phyloP scores from a whole-genome alignment of 1,140 invertebrate genomes.

The Formica selysi region DNA sequence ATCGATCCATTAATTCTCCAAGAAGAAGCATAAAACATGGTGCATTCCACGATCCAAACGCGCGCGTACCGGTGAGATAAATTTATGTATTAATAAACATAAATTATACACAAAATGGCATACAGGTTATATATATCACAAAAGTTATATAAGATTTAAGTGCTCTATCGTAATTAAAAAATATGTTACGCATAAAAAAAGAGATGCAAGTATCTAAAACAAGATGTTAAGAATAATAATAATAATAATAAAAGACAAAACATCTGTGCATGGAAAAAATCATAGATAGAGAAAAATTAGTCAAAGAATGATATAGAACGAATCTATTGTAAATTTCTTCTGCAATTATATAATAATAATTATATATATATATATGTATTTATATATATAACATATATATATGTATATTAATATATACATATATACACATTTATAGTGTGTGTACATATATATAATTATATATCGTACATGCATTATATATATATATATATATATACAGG shows the following conservation, averaged over 20 bases:
- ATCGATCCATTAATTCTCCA: slow-evolving; percentile 26
- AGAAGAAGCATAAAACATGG: slow-evolving; percentile 2
- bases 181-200: slow-evolving; percentile 81
- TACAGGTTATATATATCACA: slow-evolving; percentile 81
- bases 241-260: slow-evolving; percentile 68
- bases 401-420: too few relatives aligned
- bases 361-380: slow-evolving; percentile 59
- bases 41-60: slow-evolving; percentile 69
- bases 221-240: slow-evolving; percentile 80
- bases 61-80: slow-evolving; percentile 74
- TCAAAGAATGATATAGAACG: slow-evolving; percentile 78
- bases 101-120: slow-evolving; percentile 82
- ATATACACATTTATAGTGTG: slow-evolving; percentile 48
- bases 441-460: slow-evolving; percentile 11
- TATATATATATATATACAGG: slow-evolving; percentile 36
- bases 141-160: slow-evolving; percentile 79
- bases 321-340: slow-evolving; percentile 82
- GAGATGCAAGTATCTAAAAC: slow-evolving; percentile 79
- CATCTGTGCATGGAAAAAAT: slow-evolving; percentile 81
- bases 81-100: slow-evolving; percentile 80
- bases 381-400: slow-evolving; percentile 14
- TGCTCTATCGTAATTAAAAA: slow-evolving; percentile 82
- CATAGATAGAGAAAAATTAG: slow-evolving; percentile 81
- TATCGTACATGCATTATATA: too few relatives aligned
- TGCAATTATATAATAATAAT: slow-evolving; percentile 79